Conservation (phyloP, 2,888 invertebrate species). For the Rhagophthalmus giganteus region DNA sequence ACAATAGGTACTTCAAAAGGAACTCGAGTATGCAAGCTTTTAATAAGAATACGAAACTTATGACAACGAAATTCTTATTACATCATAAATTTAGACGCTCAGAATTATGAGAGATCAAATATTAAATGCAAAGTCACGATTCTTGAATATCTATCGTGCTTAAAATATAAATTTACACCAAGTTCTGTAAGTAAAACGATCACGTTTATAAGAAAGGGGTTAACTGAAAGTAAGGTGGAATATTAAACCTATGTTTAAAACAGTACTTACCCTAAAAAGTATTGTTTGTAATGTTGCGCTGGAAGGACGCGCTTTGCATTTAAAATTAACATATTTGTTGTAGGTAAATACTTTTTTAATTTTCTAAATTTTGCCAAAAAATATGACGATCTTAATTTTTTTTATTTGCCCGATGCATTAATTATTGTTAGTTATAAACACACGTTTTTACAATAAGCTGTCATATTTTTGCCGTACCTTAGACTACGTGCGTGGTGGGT, state of each 20-base stretch:
- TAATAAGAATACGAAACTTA: background rate
- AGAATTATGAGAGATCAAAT: slow-evolving; percentile 17
- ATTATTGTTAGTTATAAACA: too few relatives aligned
- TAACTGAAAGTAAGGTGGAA: slow-evolving; percentile 12
- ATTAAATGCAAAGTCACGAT: slow-evolving; percentile 16
- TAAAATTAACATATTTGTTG: slow-evolving; percentile 5
- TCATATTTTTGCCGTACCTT: too few relatives aligned
- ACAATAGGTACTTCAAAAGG: slow-evolving; percentile 13
- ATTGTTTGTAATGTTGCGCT: slow-evolving; percentile 5
- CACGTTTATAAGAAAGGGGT: slow-evolving; percentile 13
- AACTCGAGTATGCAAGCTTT: slow-evolving; percentile 4
- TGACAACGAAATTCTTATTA: background rate
- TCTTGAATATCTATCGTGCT: slow-evolving; percentile 14
- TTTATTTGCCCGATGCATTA: too few relatives aligned
- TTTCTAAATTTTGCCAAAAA: background rate
- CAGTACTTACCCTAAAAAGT: slow-evolving; percentile 1
- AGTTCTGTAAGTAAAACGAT: slow-evolving; percentile 14
- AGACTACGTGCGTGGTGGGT: too few relatives aligned
- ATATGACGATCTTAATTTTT: too few relatives aligned
- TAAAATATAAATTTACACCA: slow-evolving; percentile 17
- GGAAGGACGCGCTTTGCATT: slow-evolving; percentile 6
- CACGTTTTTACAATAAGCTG: too few relatives aligned
- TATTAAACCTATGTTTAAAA: slow-evolving; percentile 12
- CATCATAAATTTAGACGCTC: slow-evolving; percentile 4
- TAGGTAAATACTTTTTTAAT: slow-evolving; percentile 1